A percentile compares a stretch with the other conserved stretches of the same genome.
Conservation (phyloP, 2,113 vertebrate species). For the Clupea harengus region DNA sequence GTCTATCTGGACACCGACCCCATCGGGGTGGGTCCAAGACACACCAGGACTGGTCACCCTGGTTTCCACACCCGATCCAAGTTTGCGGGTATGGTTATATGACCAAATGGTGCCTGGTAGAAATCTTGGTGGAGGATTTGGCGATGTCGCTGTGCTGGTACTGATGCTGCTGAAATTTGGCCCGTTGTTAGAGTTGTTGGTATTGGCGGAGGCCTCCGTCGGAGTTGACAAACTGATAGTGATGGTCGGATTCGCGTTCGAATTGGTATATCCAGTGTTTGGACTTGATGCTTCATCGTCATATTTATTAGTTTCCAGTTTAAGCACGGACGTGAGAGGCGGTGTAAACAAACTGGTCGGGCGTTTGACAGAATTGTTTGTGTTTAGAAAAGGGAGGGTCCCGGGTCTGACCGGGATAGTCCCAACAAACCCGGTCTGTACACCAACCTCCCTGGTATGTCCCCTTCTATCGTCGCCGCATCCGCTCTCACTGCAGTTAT, state of each 20-base stretch:
- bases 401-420: slow-evolving; percentile 77
- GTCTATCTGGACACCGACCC: slow-evolving; percentile 96
- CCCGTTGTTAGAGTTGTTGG: slow-evolving; percentile 47
- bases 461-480: slow-evolving; percentile 44
- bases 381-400: slow-evolving; percentile 70
- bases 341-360: slow-evolving; percentile 67
- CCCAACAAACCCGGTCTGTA: slow-evolving; percentile 86
- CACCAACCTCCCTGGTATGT: slow-evolving; percentile 78
- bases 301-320: slow-evolving; percentile 38
- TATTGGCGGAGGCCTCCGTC: slow-evolving; percentile 60
- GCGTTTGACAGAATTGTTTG: slow-evolving; percentile 70
- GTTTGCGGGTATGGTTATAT: slow-evolving; percentile 86
- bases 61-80: slow-evolving; percentile 80
- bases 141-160: slow-evolving; percentile 47
- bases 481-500: slow-evolving; percentile 60
- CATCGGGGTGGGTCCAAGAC: slow-evolving; percentile 93
- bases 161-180: slow-evolving; percentile 37
- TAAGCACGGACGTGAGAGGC: slow-evolving; percentile 55
- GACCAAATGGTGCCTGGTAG: slow-evolving; percentile 94
- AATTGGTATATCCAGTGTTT: slow-evolving; percentile 39
- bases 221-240: slow-evolving; percentile 68
- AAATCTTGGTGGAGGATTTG: slow-evolving; percentile 74
- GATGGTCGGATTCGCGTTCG: slow-evolving; percentile 51
- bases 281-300: slow-evolving; percentile 36
- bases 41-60: slow-evolving; percentile 87